Evolutionary conservation across 2,113 vertebrate species (phyloP), one percentile per base, ranked within the genome.

Genomic region (Ciconia stormi): DNA sequence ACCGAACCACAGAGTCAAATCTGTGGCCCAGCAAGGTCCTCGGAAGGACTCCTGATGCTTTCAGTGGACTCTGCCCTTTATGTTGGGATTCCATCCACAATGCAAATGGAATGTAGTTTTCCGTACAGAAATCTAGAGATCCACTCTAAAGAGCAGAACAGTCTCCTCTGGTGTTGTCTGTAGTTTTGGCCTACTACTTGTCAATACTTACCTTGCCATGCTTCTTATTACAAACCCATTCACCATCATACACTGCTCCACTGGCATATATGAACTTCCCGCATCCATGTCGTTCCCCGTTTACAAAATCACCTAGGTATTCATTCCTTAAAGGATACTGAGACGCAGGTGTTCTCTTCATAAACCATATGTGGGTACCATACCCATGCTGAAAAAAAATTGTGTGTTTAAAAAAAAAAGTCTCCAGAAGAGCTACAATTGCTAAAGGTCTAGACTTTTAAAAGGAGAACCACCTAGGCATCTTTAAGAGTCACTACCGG

Each of bases 181-280:
- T 13, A 46, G 23, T 25, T 59, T 38, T 59, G 29, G 36, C 49
- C 74, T 15, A 29, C 18, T 44, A 7, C 36, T 67, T 53, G 36
- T 16, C 59, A 61, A 5, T 19, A 92, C 98, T 96, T 61, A 99
- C 99, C 98, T 94, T 93, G 59, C 99, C 99, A 0, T 99, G 98
- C 59, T 99, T 99, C 85, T 98, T 98, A 65, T 99, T 98, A 76
- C 86, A 85, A 53, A 95, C 97, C 99, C 99, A 99, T 13, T 98
- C 96, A 36, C 99, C 99, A 20, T 97, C 89, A 5, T 99, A 99
- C 34, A 97, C 27, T 0, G 98, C 98, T 62, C 99, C 99, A 11
- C 95, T 97, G 27, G 99, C 98, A 4, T 99, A 99, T 79, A 96
- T 83, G 89, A 99, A 99, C 14, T 71, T 98, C 16, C 99, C 99